Evolutionary conservation across 2,888 invertebrate species (phyloP), one percentile per base, ranked within the genome.

Genomic region (Camponotus fellah): DNA sequence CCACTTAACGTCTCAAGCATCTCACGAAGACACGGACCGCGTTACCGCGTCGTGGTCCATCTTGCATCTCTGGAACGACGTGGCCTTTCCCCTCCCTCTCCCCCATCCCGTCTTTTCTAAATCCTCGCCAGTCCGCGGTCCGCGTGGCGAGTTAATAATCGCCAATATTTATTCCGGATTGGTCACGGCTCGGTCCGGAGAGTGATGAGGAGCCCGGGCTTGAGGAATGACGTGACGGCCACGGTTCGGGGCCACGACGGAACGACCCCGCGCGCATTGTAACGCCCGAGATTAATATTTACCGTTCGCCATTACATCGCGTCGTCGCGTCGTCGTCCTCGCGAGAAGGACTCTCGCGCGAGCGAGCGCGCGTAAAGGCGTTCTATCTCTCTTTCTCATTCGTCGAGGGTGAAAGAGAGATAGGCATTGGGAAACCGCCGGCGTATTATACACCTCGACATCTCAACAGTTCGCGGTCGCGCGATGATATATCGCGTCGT

Each of bases 1-100:
- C 94, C 94, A 95, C 94, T 94, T 95, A 95, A 94, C 94, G 92
- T 94, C 94, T 94, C 94, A 94, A 94, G 91, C 94, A 91, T 89
- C 88, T 88, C 90, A 90, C 85, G 85, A 86, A 89, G 86, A 87
- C 84, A 75, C 88, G 86, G 79, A 87, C 58, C 83, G 84, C 85
- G 88, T 83, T 72, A n/a, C 53, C 53, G n/a, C 69, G 32, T 72
- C 69, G 32, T 72, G 88, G 82, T 76, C 79, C 82, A 81, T 87
- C 89, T 85, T 65, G 65, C 62, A 58, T 68, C 71, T 49, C 71
- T 9, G 71, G 49, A 60, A 62, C 82, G 76, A 75, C 34, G 65
- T 62, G 17, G 49, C 86, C 81, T 65, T 46, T 68, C 76, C 53
- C 66, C 53, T 34, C 56, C 82, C 83, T 75, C 76, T 49, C 53